A percentile compares a stretch with the other conserved stretches of the same genome.
Conservation (phyloP, 2,888 invertebrate species). For the Deilephila elpenor region DNA sequence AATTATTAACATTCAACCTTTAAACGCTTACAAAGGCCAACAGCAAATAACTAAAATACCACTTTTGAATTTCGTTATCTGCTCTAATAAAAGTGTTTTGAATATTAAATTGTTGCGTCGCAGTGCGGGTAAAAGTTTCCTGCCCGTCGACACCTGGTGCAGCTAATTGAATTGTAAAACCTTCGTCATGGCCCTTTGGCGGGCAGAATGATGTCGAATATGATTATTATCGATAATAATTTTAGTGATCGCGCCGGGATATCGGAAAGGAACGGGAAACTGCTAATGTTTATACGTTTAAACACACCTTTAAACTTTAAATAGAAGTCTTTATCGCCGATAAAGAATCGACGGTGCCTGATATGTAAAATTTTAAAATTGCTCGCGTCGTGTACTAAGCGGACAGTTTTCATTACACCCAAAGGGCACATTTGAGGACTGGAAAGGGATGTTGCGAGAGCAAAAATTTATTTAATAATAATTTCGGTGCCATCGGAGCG, state of each 20-base stretch:
- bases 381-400: constrained; percentile 5
- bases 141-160: constrained; percentile 75
- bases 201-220: constrained; percentile 75
- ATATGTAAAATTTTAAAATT: constrained; percentile 3
- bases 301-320: constrained; percentile 33
- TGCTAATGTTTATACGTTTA: constrained; percentile 49
- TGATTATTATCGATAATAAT: constrained; percentile 77
- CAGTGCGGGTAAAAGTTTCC: constrained; percentile 64
- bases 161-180: constrained; percentile 83
- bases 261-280: constrained; percentile 57
- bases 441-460: constrained; percentile 62
- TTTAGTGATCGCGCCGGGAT: constrained; percentile 67
- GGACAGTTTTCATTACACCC: constrained; percentile 58
- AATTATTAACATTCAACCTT: constrained; percentile 41
- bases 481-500: constrained; percentile 66
- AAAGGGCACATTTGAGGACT: constrained; percentile 69
- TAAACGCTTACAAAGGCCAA: constrained; percentile 46
- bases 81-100: constrained; percentile 59
- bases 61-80: constrained; percentile 65
- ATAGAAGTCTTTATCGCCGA: constrained; percentile 30
- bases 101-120: constrained; percentile 67
- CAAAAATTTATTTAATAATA: constrained; percentile 74
- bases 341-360: constrained; percentile 10
- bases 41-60: constrained; percentile 48
- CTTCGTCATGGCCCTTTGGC: constrained; percentile 78